These are phyloP conservation scores for Pachypanchax playfairii DNA, from an alignment of 2,113 vertebrate species.

Conservation along the genomic window DNA sequence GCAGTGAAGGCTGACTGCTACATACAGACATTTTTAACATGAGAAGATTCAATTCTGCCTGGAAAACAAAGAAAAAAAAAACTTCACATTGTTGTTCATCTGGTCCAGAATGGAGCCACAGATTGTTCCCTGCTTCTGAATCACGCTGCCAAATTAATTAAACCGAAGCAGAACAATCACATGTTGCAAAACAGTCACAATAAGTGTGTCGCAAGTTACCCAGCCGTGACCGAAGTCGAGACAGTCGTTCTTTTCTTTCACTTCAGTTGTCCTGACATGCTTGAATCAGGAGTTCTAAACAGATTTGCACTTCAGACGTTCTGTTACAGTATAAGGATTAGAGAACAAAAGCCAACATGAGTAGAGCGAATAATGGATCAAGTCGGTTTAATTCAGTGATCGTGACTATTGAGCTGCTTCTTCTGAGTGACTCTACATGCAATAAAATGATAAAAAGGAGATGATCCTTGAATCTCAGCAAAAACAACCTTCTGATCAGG, in stretches of 20 bases:
- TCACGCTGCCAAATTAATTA: constrained; percentile 42
- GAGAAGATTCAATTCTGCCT: constrained; percentile 24
- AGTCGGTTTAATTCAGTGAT: constrained; percentile 15
- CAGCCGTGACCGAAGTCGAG: constrained; percentile 26
- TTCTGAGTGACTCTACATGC: constrained; percentile 16
- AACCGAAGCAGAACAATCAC: constrained; percentile 58
- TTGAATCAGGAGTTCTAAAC: constrained; percentile 11
- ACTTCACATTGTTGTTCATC: constrained; percentile 62
- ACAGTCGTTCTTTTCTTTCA: constrained; percentile 38
- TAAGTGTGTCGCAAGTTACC: constrained; percentile 48
- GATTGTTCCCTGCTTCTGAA: constrained; percentile 42
- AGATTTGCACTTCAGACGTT: constrained; percentile 16
- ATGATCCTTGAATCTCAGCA: constrained; percentile 40
- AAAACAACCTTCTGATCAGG: constrained; percentile 6
- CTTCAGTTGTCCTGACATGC: constrained; percentile 25
- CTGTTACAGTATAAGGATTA: constrained; percentile 26
- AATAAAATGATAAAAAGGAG: constrained; percentile 44
- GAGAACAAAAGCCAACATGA: constrained; percentile 12
- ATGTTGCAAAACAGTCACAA: constrained; percentile 53
- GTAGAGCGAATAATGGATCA: neutral
- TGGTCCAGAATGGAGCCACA: constrained; percentile 17
- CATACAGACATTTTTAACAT: constrained; percentile 44
- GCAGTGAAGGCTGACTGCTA: constrained; percentile 77
- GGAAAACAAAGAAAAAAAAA: constrained; percentile 8
- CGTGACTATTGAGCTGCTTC: constrained; percentile 4